Evolutionary conservation across 2,113 vertebrate genomes (phyloP), one percentile per base, ranked within the genome.

Genomic region (Petrocephalus zakoni): DNA sequence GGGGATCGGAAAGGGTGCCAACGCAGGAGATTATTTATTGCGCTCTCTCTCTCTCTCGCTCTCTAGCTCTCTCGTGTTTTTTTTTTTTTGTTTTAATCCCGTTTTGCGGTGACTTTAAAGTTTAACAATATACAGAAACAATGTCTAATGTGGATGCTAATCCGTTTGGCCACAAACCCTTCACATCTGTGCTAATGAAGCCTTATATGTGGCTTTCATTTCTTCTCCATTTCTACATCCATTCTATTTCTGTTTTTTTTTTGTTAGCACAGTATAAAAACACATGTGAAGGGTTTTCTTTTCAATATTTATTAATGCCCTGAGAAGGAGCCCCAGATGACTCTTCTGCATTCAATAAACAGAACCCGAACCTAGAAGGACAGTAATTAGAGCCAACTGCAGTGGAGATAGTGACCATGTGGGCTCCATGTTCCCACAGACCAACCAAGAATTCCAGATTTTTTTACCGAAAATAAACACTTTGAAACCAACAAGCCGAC

Each of bases 81-180:
- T 29, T 92, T 90, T 68, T 91, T 93, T 92, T 92, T 89, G 19
- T 94, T 95, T 95, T 95, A 95, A 95, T 95, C 94, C 94, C 91
- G 94, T 95, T 96, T 95, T 95, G 93, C 92, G 94, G 94, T 95
- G 94, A 94, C 95, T 95, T 96, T 96, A 95, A 95, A 95, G 95
- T 95, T 92, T 93, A 93, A 92, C 93, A 94, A 95, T 94, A 94
- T 94, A 95, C 92, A 95, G 94, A 95, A 95, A 95, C 94, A 95
- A 95, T 94, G 95, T 95, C 91, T 93, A 93, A 94, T 95, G 93
- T 94, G 92, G 92, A 85, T 92, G 93, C 94, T 93, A 93, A 94
- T 94, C 94, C 90, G 17, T 91, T 92, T 91, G 92, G 90, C 91
- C 91, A 34, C 86, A 91, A 47, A 93, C 92, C 91, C 93, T 93